Evolutionary conservation across 2,888 invertebrate genomes (phyloP).

Genomic region (Oxytorus armatus): DNA sequence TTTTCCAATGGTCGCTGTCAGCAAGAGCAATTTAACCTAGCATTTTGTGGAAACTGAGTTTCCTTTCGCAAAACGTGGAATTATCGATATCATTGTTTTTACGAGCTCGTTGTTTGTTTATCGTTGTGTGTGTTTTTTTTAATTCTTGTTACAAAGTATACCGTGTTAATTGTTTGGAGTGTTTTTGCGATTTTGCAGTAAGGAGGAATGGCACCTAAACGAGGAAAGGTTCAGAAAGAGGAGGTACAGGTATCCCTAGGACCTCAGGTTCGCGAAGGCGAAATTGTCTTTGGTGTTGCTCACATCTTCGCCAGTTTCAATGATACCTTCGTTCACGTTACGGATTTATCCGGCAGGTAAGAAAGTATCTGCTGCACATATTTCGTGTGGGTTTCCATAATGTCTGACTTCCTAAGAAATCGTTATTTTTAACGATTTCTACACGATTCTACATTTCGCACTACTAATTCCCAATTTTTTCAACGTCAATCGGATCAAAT

Average conservation of each 20-base stretch:
- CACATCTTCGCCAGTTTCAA: conserved; percentile 99
- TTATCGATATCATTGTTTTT: neutral
- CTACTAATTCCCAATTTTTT: too few relatives aligned
- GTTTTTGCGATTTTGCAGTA: conserved; percentile 69
- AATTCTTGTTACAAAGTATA: neutral
- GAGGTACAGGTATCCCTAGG: conserved; percentile 98
- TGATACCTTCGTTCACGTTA: conserved; percentile 99
- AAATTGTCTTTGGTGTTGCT: conserved; percentile 99
- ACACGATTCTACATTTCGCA: too few relatives aligned
- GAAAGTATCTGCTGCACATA: conserved; percentile 65
- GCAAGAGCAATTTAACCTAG: conserved; percentile 57
- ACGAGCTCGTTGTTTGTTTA: neutral
- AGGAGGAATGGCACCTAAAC: conserved; percentile 97
- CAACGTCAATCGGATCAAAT: too few relatives aligned
- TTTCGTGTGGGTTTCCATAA: neutral
- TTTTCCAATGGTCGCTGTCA: conserved; percentile 63
- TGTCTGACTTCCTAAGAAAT: too few relatives aligned
- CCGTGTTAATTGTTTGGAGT: neutral
- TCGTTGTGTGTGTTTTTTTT: neutral
- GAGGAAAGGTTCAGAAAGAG: conserved; percentile 98
- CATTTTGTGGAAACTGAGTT: conserved; percentile 27
- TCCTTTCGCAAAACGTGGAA: neutral
- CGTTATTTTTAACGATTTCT: too few relatives aligned
- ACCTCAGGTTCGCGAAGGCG: conserved; percentile 98
- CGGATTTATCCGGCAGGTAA: conserved; percentile 97